phyloP scores from a whole-genome alignment of 2,888 invertebrate genomes.

The Protonemura montana region DNA sequence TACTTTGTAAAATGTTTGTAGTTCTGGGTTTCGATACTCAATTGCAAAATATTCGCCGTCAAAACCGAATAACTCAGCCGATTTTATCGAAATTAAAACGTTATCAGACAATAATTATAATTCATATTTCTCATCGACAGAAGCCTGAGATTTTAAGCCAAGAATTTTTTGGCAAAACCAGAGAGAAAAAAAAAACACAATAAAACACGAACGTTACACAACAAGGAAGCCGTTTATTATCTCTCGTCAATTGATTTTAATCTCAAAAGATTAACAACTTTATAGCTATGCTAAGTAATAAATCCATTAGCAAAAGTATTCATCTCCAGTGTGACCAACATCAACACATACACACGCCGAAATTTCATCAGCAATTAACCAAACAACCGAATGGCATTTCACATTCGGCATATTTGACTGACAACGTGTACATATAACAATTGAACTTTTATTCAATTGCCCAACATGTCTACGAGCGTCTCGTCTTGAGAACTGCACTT shows the following conservation, averaged over 20 bases:
- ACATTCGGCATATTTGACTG: not conserved
- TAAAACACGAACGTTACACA: not conserved
- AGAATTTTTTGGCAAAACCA: too few relatives aligned
- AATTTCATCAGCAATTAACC: not conserved
- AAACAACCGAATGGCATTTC: not conserved
- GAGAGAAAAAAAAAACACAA: not conserved
- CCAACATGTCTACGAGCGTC: too few relatives aligned
- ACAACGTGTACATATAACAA: not conserved
- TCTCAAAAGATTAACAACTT: not conserved
- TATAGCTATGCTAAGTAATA: not conserved
- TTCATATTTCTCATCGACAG: not conserved
- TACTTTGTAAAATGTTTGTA: too few relatives aligned
- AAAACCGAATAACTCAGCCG: too few relatives aligned
- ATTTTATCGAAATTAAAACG: too few relatives aligned
- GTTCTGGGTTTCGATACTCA: too few relatives aligned
- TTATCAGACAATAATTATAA: too few relatives aligned
- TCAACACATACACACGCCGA: not conserved
- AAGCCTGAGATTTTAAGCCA: not conserved
- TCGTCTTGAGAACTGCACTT: not conserved
- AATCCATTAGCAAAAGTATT: not conserved
- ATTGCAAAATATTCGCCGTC: too few relatives aligned
- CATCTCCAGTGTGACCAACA: not conserved
- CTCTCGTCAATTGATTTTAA: not conserved
- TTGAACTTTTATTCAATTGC: not conserved
- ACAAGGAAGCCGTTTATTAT: not conserved